Evolutionary conservation across 2,888 invertebrate genomes (phyloP), one percentile per base, ranked within the genome.

Genomic region (Andrena bucephala): DNA sequence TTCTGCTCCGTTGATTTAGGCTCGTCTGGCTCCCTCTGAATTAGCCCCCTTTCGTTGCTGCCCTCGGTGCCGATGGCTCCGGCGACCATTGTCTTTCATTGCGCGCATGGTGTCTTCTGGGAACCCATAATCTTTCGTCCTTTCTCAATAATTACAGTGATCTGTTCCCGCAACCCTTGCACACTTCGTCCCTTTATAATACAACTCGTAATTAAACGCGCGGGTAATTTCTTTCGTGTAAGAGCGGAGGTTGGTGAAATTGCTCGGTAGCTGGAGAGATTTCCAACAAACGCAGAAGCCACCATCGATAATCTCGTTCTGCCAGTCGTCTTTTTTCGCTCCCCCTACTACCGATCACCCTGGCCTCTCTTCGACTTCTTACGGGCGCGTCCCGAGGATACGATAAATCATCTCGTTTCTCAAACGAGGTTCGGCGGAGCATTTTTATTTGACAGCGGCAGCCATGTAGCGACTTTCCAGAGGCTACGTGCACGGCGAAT

Each of bases 331-430:
- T 85, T 77, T 80, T 77, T 72, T 76, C 68, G 60, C 66, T 10
- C 16, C 8, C 50, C 29, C 63, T 20, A 20, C 57, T 29, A 48
- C 13, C 20, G 27, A 10, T 29, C 29, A 7, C 29, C 48, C 24
- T n/a, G 42, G 59, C 65, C 72, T 62, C 77, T 67, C 79, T 74
- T 68, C 78, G 85, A 87, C 79, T 87, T 87, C 87, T 87, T 87
- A 86, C 89, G 72, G 72, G 85, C 69, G 79, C 79, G 81, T 87
- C 83, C 59, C 83, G 85, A 73, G 83, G 89, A 87, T 87, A 80
- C 87, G 83, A 87, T 87, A 87, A 87, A 87, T 87, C 87, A 87
- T 87, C 89, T 83, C 87, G 87, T 87, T 87, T 85, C 88, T 79
- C 82, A 85, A 74, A 78, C 85, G 77, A 76, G 74, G 80, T 82